phyloP scores from a whole-genome alignment of 2,888 invertebrate genomes.

The Troglohyphantes excavatus region DNA sequence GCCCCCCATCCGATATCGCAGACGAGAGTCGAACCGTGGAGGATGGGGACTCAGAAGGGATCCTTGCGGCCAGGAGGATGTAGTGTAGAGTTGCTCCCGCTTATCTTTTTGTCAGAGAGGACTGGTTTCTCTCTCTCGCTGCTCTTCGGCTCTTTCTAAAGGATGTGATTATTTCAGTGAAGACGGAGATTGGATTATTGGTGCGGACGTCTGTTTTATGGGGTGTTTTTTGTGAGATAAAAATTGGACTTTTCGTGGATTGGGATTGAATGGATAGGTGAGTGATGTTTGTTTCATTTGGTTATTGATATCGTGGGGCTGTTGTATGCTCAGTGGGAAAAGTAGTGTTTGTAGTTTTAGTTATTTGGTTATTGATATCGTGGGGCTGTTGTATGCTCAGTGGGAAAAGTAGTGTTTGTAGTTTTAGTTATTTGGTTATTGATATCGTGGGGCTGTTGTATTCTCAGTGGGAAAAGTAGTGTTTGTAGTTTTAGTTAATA shows the following conservation, averaged over 20 bases:
- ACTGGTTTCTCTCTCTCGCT: not conserved
- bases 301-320: too few species aligned
- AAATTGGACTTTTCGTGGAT: not conserved
- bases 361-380: too few species aligned
- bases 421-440: too few species aligned
- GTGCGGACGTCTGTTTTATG: not conserved
- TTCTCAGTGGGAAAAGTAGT: too few species aligned
- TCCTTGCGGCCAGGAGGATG: slow-evolving; percentile 25
- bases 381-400: too few species aligned
- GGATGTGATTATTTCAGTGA: slow-evolving; percentile 23
- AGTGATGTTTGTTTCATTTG: not conserved
- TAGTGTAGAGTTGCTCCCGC: slow-evolving; percentile 13
- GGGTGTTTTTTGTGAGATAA: not conserved
- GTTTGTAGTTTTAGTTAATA: too few species aligned
- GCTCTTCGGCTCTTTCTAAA: not conserved
- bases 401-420: too few species aligned
- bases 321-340: too few species aligned
- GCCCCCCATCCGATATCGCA: not conserved
- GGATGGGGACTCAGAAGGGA: slow-evolving; percentile 15
- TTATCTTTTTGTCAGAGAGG: not conserved
- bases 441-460: too few species aligned
- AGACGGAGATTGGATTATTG: slow-evolving; percentile 29
- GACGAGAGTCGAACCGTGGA: not conserved
- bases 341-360: too few species aligned
- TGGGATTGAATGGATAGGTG: not conserved